A percentile compares a stretch with the other conserved stretches of the same genome.
These are phyloP conservation scores for Aelia acuminata DNA, from an alignment of 2,888 invertebrate species.

Conservation along the genomic window DNA sequence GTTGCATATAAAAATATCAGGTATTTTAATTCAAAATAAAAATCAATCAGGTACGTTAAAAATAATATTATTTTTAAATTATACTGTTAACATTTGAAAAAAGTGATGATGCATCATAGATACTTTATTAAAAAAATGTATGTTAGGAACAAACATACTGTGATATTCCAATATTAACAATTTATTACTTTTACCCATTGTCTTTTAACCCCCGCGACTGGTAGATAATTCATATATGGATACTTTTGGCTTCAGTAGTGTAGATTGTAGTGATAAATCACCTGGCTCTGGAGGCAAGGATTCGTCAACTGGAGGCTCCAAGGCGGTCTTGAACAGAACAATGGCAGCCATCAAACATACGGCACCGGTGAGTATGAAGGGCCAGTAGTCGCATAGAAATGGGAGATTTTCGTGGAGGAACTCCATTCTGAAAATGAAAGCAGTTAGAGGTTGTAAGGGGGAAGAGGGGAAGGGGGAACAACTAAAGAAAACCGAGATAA, in stretches of 20 bases:
- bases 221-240: not conserved
- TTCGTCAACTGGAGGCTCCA: conserved; percentile 62
- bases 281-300: conserved; percentile 63
- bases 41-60: too few relatives aligned
- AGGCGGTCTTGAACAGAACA: conserved; percentile 65
- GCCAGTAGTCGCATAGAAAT: conserved; percentile 70
- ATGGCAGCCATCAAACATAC: conserved; percentile 67
- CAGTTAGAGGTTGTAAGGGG: not conserved
- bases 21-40: too few relatives aligned
- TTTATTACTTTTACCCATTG: too few relatives aligned
- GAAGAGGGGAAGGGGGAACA: not conserved
- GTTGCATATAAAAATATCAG: too few relatives aligned
- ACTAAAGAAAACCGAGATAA: conserved; percentile 5
- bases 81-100: too few relatives aligned
- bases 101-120: too few relatives aligned
- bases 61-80: too few relatives aligned
- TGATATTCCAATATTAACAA: too few relatives aligned
- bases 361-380: conserved; percentile 68
- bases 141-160: too few relatives aligned
- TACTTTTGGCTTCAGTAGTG: not conserved
- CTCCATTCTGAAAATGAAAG: conserved; percentile 52
- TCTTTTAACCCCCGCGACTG: too few relatives aligned
- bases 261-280: conserved; percentile 61
- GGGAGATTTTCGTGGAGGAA: conserved; percentile 67
- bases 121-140: too few relatives aligned